Percentiles rank a stretch among this genome's conserved stretches.
Conservation (phyloP, 2,113 vertebrate genomes). For the Sus scrofa region T2T-Sscrofa CM000828.6:69871501-69872000, state of each 20-base stretch:
- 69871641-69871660: not conserved
- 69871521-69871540: not conserved
- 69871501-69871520: not conserved
- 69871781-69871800: conserved; percentile 69
- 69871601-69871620: not conserved
- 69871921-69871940: not conserved
- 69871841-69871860: not conserved
- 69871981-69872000: conserved; percentile 14
- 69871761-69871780: conserved; percentile 53
- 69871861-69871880: not conserved
- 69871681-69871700: conserved; percentile 5
- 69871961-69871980: not conserved
- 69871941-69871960: not conserved
- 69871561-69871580: not conserved
- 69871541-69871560: not conserved
- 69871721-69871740: conserved; percentile 71
- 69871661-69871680: conserved; percentile 37
- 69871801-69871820: not conserved
- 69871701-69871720: conserved; percentile 69
- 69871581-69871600: conserved; percentile 27
- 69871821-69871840: not conserved
- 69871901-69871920: fast-evolving
- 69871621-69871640: conserved; percentile 54
- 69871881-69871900: not conserved
- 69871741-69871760: conserved; percentile 19